phyloP scores from a whole-genome alignment of 2,113 vertebrate species.

The Junco hyemalis region DNA sequence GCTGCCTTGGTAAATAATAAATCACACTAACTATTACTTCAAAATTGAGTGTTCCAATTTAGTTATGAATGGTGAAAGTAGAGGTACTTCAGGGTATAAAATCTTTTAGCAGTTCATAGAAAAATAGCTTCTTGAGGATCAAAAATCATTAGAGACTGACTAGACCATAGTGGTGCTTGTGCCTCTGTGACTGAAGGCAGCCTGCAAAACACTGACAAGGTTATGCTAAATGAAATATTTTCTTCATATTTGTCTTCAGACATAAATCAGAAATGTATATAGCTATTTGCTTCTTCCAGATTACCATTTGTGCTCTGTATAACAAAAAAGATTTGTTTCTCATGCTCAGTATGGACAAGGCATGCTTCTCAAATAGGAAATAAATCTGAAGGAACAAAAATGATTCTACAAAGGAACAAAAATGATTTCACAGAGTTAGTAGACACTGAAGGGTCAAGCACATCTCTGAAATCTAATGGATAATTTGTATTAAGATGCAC shows the following conservation, averaged over 20 bases:
- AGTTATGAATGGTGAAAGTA: constrained; percentile 56
- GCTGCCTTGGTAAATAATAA: constrained; percentile 62
- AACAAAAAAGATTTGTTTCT: neutral
- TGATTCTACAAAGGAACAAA: neutral
- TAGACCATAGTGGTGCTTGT: neutral
- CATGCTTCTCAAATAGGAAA: neutral
- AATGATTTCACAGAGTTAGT: neutral
- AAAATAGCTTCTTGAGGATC: constrained; percentile 21
- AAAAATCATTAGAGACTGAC: neutral
- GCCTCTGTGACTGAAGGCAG: neutral
- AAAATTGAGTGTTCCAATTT: constrained; percentile 60
- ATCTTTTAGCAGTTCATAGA: constrained; percentile 27
- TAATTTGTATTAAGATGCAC: neutral
- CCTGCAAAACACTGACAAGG: neutral
- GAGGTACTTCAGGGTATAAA: constrained; percentile 46
- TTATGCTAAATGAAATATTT: neutral
- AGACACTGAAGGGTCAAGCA: neutral
- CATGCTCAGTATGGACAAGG: neutral
- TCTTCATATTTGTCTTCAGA: neutral
- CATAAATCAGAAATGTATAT: neutral
- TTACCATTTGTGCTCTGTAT: neutral
- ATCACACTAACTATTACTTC: constrained; percentile 62
- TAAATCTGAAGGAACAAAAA: neutral
- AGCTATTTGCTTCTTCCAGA: neutral
- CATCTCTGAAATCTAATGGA: neutral